Base-by-base conservation (phyloP, 2,113 vertebrate species). In the Larimichthys crocea region DNA sequence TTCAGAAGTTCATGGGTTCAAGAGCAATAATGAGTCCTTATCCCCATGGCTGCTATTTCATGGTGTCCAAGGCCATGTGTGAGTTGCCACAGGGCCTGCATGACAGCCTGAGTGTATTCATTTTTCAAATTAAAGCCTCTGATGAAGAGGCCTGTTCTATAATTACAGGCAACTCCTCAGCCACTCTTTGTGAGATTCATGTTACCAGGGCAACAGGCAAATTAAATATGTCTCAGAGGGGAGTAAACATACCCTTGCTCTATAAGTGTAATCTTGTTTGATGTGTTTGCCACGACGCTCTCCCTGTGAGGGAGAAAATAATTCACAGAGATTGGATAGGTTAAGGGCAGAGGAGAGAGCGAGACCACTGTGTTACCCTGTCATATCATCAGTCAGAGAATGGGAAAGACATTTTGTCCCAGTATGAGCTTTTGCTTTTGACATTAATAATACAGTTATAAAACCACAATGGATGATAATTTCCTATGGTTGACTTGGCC, bases 81-180 rank as follows among this genome's bases (percentile, higher is more conserved):
- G 74, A 79, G 69, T 70, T 49, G 84, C 88, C 91, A 80, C 62
- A 79, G 87, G 75, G 79, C 71, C 79, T 29, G 69, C 74, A 72
- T 76, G 86, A 81, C 80, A 88, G 90, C 74, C 77, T 20, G 48
- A 77, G 80, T 42, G 74, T 83, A 79, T 87, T 91, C 83, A 75
- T 90, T 89, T 86, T 86, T 59, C 85, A 90, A 87, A 93, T 92
- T 92, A 92, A 90, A 94, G 92, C 91, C 84, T 91, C 71, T 72
- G 89, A 93, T 87, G 90, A 90, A 91, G 92, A 90, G 80, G 88
- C 82, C 90, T 87, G 80, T 79, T 89, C 88, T 87, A 81, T 95
- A 94, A 95, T 95, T 95, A 95, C 86, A 89, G 91, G 64, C 92
- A 79, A 89, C 85, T 82, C 84, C 85, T 57, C 83, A 83, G 76